A percentile compares a stretch with the other conserved stretches of the same genome.
Conservation (phyloP, 1,140 invertebrate species). For the Goniozus legneri region DNA sequence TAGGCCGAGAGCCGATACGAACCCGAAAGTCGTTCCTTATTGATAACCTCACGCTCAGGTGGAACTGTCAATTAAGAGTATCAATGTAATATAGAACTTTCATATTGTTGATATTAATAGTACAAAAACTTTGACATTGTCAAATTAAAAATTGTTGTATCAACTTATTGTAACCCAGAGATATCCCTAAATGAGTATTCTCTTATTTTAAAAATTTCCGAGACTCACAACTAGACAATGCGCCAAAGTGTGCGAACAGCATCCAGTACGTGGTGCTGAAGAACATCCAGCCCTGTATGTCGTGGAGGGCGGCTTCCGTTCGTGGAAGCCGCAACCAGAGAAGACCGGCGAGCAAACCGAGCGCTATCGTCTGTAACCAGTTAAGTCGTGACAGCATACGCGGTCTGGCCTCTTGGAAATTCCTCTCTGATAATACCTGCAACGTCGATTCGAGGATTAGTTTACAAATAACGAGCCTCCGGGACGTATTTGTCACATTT, state of each 20-base stretch:
- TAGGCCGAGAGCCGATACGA: constrained; percentile 82
- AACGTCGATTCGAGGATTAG: too few species aligned
- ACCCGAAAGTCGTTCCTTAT: constrained; percentile 78
- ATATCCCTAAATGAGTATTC: background rate
- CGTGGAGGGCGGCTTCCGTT: constrained; percentile 71
- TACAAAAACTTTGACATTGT: too few species aligned
- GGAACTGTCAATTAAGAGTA: constrained; percentile 61
- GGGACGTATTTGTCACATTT: too few species aligned
- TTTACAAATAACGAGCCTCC: too few species aligned
- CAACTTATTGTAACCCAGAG: background rate
- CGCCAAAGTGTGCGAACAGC: constrained; percentile 79
- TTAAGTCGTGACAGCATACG: constrained; percentile 79
- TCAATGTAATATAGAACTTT: too few species aligned
- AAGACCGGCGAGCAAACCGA: constrained; percentile 72
- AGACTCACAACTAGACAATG: constrained; percentile 70
- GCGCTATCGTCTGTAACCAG: constrained; percentile 74
- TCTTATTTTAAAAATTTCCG: too few species aligned
- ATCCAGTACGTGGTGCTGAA: constrained; percentile 86
- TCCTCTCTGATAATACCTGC: constrained; percentile 69
- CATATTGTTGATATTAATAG: too few species aligned
- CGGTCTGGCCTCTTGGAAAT: constrained; percentile 75
- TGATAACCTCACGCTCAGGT: constrained; percentile 76
- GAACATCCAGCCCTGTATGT: constrained; percentile 85
- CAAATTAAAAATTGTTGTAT: too few species aligned
- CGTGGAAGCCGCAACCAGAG: constrained; percentile 78